Evolutionary conservation across 2,797 vertebrate species (phyloP), one percentile per base, ranked within the genome.

Genomic region (Acanthopagrus latus): DNA sequence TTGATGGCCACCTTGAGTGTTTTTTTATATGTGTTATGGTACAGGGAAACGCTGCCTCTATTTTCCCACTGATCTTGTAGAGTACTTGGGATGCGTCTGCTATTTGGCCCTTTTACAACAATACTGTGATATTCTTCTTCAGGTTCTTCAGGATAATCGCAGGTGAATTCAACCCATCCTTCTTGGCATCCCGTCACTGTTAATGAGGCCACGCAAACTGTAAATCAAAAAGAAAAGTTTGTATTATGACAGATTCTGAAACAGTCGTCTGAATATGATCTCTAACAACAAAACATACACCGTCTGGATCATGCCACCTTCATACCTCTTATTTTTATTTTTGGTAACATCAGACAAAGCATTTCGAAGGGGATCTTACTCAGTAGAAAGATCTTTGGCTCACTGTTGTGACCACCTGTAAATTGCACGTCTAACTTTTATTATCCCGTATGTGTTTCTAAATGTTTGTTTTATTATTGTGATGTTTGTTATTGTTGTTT

Each of bases 21-120:
- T 71, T 59, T 7, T 0, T 2, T 18, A 9, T 3, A 23, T 60
- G 17, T 33, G 3, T 83, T 50, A 29, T 11, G 14, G 33, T 38
- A 57, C 12, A 78, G 0, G 7, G 1, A 57, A 54, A 33, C 2
- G 7, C 2, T 52, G 8, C 1, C 13, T 0, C 0, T 0, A 0
- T 3, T 17, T 16, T 56, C 29, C 71, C 60, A 66, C 10, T 0
- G 0, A 16, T 71, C 0, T 0, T 3, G 13, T 5, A 33, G 0
- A 8, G 0, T 11, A 11, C 0, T 21, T 5, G 0, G 0, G 18
- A 14, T 1, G 0, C 0, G 1, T 0, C 0, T 0, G 17, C 5
- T 0, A 10, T 0, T 11, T 13, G 12, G 14, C 3, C 0, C 2
- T 1, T 0, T 0, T 5, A 63, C 14, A 3, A 3, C 0, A 2